Base-by-base conservation (phyloP, 2,888 invertebrate genomes). In the Hipparchia semele region DNA sequence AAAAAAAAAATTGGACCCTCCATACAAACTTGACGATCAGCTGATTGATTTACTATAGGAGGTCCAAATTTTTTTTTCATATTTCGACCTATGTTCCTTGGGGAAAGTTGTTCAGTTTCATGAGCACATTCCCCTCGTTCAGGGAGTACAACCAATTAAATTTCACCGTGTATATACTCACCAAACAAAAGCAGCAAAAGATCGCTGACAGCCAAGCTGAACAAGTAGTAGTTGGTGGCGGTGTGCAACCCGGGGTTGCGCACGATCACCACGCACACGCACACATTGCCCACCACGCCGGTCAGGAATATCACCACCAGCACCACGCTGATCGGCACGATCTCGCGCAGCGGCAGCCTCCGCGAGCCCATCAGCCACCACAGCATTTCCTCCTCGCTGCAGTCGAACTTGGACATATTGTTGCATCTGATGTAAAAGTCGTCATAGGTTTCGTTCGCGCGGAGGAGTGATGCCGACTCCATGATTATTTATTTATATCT, bases 191-290 rank as follows among this genome's bases (percentile, higher is more conserved):
- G 94, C 78, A 98, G 94, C 71, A 96, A 95, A 61, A 98, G 92
- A 90, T 99, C 98, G 67, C 98, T 98, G 45, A 98, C 95, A 67
- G 98, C 98, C 87, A 98, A 92, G 88, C 97, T 98, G 90, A 98
- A 97, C 69, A 98, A 94, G 86, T 98, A 98, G 87, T 97, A 98
- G 87, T 99, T 98, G 0, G 98, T 99, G 0, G 98, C 97, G 0
- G 98, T 98, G 83, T 98, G 98, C 95, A 98, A 95, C 13, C 96
- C 95, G 0, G 96, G 94, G 82, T 98, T 97, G 74, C 95, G 95
- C 10, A 96, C 95, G 75, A 98, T 98, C 33, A 98, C 98, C 45
- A 97, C 94, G 86, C 98, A 98, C 6, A 98, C 98, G 77, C 96
- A 95, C 8, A 97, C 90, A 86, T 98, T 98, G 1, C 98, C 98